These are phyloP conservation scores for Hirundichthys speculiger DNA, from an alignment of 2,113 vertebrate species.

Conservation along the genomic window DNA sequence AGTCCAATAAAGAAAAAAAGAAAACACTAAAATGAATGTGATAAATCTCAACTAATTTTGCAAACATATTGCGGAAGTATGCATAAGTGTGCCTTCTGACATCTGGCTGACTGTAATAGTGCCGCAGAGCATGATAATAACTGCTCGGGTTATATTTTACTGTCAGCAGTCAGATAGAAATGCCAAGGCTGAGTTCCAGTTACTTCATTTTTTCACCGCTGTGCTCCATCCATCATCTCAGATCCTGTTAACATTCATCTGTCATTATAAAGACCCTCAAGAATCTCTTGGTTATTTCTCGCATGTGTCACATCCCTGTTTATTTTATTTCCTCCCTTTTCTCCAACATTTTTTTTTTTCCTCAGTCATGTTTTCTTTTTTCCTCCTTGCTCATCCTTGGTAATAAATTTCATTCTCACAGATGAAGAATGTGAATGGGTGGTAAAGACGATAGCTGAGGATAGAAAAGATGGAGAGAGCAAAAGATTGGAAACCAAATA, in stretches of 20 bases:
- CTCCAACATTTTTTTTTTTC: not conserved
- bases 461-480: not conserved
- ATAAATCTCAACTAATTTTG: not conserved
- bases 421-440: not conserved
- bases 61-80: not conserved
- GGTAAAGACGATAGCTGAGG: not conserved
- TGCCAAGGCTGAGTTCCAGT: slow-evolving; percentile 7
- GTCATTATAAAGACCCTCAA: slow-evolving; percentile 9
- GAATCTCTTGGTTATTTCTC: slow-evolving; percentile 1
- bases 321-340: not conserved
- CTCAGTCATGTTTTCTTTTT: not conserved
- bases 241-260: slow-evolving; percentile 31
- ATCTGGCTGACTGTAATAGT: slow-evolving; percentile 12
- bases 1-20: not conserved
- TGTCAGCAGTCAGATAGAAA: slow-evolving; percentile 12
- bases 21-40: not conserved
- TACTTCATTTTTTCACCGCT: slow-evolving; percentile 34
- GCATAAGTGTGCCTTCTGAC: not conserved
- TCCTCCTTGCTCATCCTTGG: not conserved
- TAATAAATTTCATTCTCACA: not conserved
- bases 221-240: slow-evolving; percentile 28
- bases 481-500: not conserved
- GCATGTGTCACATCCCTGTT: slow-evolving; percentile 8
- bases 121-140: slow-evolving; percentile 20
- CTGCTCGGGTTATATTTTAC: slow-evolving; percentile 14